Evolutionary conservation across 2,113 vertebrate species (phyloP), one percentile per base, ranked within the genome.

Genomic region (Peromyscus polionotus): DNA sequence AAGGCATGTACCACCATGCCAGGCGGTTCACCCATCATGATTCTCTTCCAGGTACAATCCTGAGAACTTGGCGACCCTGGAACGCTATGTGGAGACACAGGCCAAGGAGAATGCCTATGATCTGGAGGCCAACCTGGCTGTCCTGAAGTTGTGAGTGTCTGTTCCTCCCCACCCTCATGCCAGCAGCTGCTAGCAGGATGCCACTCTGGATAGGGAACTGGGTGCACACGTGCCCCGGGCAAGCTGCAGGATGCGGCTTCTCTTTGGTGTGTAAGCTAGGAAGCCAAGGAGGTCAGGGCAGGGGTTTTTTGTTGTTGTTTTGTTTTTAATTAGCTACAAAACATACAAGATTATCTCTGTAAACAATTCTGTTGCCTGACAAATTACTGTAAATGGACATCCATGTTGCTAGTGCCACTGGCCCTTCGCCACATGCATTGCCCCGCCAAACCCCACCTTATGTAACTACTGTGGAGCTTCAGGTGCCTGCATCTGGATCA

Each of bases 1-100:
- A 14, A 79, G 59, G 10, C 11, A 9, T 13, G 89, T 4, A 12
- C 33, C 22, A 7, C 72, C n/a, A 24, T 7, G 14, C 31, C 73
- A 22, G 26, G 19, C 19, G 5, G 9, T 13, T 91, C 73, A 92
- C 51, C 45, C 4, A 7, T 92, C 19, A 68, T 51, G 36, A 22
- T 83, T 85, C 77, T 77, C 33, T 22, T 73, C 39, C 63, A 99
- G 99, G 94, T 99, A 99, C 96, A 99, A 99, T 93, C 99, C 99
- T 13, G 99, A 99, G 97, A 99, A 99, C 92, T 97, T 99, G 45
- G 98, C 99, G 0, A 99, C 99, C 0, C 70, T 99, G 98, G 99
- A 99, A 97, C 99, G 99, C 22, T 99, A 99, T 3, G 99, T 99
- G 96, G 99, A 99, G 97, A 99, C 99, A 0, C 99, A 99, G 95